Percentiles rank a stretch among this genome's conserved stretches.
Evolutionary conservation across 1,140 invertebrate genomes (phyloP).

Genomic region (Diuraphis noxia): DNA sequence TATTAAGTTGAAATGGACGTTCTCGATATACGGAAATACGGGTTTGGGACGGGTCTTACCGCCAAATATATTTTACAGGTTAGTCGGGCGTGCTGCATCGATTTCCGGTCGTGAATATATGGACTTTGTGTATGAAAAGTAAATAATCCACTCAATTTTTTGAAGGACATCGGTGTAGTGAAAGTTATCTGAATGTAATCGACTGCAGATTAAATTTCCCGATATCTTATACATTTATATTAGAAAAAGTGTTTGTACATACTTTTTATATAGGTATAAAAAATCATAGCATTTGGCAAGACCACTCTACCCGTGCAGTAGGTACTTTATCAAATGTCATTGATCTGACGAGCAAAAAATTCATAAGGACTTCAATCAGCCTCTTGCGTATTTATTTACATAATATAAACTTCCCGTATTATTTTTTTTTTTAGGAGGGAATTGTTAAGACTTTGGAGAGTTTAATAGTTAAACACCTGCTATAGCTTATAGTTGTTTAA

Average conservation of each 20-base stretch:
- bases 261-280: not conserved
- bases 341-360: not conserved
- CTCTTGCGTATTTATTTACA: too few relatives aligned
- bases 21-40: not conserved
- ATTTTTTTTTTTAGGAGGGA: not conserved
- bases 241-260: not conserved
- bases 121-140: not conserved
- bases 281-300: not conserved
- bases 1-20: not conserved
- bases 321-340: not conserved
- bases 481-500: not conserved
- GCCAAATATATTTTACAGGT: not conserved
- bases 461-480: not conserved
- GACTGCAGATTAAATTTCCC: not conserved
- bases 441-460: not conserved
- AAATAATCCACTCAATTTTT: not conserved
- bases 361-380: not conserved
- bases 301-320: not conserved
- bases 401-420: not conserved
- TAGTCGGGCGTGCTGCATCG: not conserved
- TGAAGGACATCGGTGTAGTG: not conserved
- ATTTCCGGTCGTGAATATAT: not conserved
- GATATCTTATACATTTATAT: not conserved
- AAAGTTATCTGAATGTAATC: not conserved
- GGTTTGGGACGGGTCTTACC: not conserved